Conservation (phyloP, 2,888 invertebrate genomes). For the Muscina levida region DNA sequence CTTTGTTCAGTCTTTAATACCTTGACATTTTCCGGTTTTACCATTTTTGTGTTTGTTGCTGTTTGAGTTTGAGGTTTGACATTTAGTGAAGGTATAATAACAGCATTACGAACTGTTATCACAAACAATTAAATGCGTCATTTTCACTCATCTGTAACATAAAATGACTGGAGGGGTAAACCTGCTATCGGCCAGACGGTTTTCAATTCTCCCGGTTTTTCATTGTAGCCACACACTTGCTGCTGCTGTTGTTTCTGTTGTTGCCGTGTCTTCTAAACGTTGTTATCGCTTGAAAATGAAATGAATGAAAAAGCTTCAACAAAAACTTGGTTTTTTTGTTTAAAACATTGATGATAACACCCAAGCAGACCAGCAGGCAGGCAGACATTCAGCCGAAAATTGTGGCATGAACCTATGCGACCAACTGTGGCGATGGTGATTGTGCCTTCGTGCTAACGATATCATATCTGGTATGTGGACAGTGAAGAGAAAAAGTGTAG, state of each 20-base stretch:
- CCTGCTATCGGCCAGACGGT: too few species aligned
- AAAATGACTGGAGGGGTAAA: neutral
- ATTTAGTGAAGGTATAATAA: too few species aligned
- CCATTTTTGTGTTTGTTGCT: neutral
- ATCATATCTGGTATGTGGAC: too few species aligned
- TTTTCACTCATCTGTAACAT: constrained; percentile 20
- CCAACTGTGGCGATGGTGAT: neutral
- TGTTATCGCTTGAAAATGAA: neutral
- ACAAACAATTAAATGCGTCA: constrained; percentile 17
- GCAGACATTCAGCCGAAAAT: constrained; percentile 31
- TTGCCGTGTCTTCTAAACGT: neutral
- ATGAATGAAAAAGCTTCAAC: constrained; percentile 2
- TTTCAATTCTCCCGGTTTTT: neutral
- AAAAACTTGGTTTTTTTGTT: constrained; percentile 16
- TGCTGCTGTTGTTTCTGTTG: neutral
- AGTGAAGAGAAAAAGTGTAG: too few species aligned
- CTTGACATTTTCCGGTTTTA: constrained; percentile 9
- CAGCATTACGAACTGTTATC: neutral
- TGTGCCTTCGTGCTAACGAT: neutral
- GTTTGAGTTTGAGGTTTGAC: neutral
- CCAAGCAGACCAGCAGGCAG: too few species aligned
- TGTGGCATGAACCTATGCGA: constrained; percentile 19
- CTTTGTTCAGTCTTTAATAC: neutral
- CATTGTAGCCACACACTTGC: neutral
- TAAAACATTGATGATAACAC: neutral